Percentiles rank a stretch among this genome's conserved stretches.
Evolutionary conservation across 2,888 invertebrate genomes (phyloP).

Genomic region (Argynnis bischoffii): DNA sequence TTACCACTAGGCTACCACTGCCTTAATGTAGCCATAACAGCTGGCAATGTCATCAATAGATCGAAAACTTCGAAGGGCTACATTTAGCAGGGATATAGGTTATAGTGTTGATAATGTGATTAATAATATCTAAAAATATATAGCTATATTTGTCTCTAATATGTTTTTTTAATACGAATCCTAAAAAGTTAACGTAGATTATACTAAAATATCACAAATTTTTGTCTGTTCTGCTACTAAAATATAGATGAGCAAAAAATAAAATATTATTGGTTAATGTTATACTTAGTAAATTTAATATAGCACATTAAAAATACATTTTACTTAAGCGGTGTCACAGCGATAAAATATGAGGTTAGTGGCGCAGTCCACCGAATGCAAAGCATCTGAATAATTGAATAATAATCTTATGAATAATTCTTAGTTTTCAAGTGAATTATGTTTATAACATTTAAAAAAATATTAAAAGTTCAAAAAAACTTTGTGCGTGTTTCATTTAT

Average conservation of each 20-base stretch:
- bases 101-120: too few species aligned
- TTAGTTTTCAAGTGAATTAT: conserved; percentile 8
- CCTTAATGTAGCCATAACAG: too few species aligned
- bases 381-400: conserved; percentile 27
- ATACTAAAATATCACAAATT: too few species aligned
- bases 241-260: background rate
- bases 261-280: background rate
- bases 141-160: too few species aligned
- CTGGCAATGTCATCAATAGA: too few species aligned
- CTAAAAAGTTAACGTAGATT: too few species aligned
- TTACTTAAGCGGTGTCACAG: conserved; percentile 19
- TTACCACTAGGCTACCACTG: too few species aligned
- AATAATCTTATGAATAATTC: conserved; percentile 19
- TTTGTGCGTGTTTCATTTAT: background rate
- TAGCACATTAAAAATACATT: conserved; percentile 13
- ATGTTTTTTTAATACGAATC: too few species aligned
- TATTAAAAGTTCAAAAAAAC: background rate
- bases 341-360: conserved; percentile 23
- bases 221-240: too few species aligned
- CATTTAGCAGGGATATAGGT: too few species aligned
- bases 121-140: too few species aligned
- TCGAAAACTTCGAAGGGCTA: too few species aligned
- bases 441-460: background rate
- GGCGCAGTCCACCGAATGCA: conserved; percentile 18
- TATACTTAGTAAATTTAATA: conserved; percentile 9